These are phyloP conservation scores for Eriosoma lanigerum DNA, from an alignment of 1,140 invertebrate species.

Conservation along the genomic window DNA sequence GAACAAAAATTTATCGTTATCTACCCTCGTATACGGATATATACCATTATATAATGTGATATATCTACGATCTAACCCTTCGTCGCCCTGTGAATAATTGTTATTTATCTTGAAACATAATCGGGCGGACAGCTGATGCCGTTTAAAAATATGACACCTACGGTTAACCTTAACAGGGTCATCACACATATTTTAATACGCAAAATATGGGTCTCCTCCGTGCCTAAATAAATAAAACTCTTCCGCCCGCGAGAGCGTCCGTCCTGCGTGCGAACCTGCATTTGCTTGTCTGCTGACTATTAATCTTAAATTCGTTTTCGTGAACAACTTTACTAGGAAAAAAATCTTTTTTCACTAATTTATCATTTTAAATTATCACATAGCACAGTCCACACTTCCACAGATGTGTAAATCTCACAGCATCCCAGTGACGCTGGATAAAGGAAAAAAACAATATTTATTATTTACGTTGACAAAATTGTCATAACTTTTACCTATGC, in stretches of 20 bases:
- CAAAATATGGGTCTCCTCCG: not conserved
- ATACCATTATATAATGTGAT: too few relatives aligned
- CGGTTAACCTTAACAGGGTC: not conserved
- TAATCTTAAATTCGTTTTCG: not conserved
- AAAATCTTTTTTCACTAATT: not conserved
- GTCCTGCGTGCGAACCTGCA: not conserved
- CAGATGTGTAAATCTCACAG: too few relatives aligned
- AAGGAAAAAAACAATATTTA: too few relatives aligned
- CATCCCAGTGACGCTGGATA: too few relatives aligned
- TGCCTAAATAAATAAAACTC: constrained; percentile 41
- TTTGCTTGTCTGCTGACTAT: not conserved
- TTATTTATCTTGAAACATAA: not conserved
- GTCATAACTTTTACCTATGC: too few relatives aligned
- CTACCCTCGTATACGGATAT: too few relatives aligned
- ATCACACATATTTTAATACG: constrained; percentile 18
- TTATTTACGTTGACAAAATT: too few relatives aligned
- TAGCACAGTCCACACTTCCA: too few relatives aligned
- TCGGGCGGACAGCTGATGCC: not conserved
- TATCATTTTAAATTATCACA: not conserved
- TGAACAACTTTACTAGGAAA: not conserved
- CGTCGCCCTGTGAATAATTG: too few relatives aligned
- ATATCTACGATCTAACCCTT: too few relatives aligned
- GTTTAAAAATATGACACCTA: constrained; percentile 14
- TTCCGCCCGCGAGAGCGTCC: not conserved
- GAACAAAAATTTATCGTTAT: too few relatives aligned